Conservation (phyloP, 2,113 vertebrate species). For the Otis tarda region DNA sequence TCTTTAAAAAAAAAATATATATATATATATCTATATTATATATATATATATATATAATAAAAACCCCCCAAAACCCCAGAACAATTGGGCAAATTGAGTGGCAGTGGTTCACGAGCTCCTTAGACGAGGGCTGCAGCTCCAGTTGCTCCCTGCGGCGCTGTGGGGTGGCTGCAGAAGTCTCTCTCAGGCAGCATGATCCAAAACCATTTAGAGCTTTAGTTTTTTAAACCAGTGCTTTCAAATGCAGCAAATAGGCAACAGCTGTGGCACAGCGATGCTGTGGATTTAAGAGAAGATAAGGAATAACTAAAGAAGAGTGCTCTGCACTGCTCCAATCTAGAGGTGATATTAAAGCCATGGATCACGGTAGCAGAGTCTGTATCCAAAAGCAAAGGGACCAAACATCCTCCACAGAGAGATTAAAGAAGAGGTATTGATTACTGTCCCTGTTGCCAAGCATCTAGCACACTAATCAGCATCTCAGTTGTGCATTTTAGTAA, state of each 20-base stretch:
- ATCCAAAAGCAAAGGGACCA: neutral
- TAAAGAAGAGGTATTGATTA: neutral
- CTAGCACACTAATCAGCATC: neutral
- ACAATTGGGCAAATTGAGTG: neutral
- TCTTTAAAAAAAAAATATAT: neutral
- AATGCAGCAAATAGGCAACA: neutral
- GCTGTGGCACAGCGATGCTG: neutral
- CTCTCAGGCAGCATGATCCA: neutral
- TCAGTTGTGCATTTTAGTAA: neutral
- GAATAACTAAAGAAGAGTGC: neutral
- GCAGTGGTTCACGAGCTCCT: accelerated
- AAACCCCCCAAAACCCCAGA: neutral
- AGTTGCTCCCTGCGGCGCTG: accelerated
- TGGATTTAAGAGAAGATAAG: neutral
- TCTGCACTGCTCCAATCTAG: neutral
- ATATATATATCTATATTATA: no score
- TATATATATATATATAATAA: neutral
- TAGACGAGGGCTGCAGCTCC: neutral
- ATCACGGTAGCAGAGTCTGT: neutral
- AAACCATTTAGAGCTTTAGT: neutral
- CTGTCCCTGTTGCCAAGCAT: neutral
- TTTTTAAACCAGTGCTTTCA: neutral
- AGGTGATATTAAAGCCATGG: neutral
- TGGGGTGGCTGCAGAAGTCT: neutral
- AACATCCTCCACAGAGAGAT: neutral